Base-by-base conservation (phyloP, 2,797 vertebrate species). In the Lepidocolaptes lacrymiger region DNA sequence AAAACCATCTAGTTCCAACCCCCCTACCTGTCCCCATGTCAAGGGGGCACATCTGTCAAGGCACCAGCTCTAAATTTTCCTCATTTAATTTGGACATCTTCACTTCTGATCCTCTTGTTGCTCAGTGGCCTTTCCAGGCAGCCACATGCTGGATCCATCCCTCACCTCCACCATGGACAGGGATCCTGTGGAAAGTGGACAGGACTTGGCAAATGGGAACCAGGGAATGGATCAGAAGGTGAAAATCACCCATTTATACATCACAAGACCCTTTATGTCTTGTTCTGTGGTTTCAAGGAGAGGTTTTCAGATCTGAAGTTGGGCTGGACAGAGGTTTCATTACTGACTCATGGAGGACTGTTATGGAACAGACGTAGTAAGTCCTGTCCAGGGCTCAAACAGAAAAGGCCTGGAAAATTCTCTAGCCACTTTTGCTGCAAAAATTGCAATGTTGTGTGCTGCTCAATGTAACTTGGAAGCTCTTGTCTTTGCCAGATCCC, bases 41-140 rank as follows among this genome's bases (percentile, higher is more conserved):
- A 54, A 13, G 52, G 51, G 28, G 30, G 52, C 4, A 32, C 12
- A 13, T 8, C 17, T 84, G 1, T 63, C 39, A 64, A 22, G 14
- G 12, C 20, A 59, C 26, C 16, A 72, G 3, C 5, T 66, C 28
- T 54, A 8, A 6, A 39, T 76, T 79, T 78, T 59, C 49, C 72
- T 75, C 23, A 19, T 83, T 81, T 19, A 14, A 4, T 14, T 36
- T 54, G 23, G 64, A 67, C 18, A 26, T n/a, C 15, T 87, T 83
- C 67, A 71, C 88, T 41, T 97, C 89, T 0, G 2, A 41, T 61
- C 66, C 59, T 58, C 69, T 83, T n/a, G 69, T 63, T 91, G 39
- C 85, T 95, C 14, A 54, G 81, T 56, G 91, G 62, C 22, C 75
- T 96, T 90, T 95, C 92, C 56, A 90, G 80, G 20, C 82, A 80